phyloP scores from a whole-genome alignment of 2,113 vertebrate species.

The Sinocyclocheilus anshuiensis region DNA sequence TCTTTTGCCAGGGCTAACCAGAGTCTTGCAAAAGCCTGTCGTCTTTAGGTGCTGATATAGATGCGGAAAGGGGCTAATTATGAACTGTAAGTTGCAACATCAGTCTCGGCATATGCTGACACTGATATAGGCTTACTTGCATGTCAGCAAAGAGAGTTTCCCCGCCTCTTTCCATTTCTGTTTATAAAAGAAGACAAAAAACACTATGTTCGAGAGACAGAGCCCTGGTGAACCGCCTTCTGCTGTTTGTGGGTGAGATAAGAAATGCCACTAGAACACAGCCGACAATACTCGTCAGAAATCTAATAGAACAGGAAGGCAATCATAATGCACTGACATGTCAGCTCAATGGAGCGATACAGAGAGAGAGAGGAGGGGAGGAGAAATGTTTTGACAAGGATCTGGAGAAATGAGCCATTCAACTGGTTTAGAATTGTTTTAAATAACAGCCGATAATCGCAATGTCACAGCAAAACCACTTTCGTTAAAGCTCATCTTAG shows the following conservation, averaged over 20 bases:
- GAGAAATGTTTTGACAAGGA: neutral
- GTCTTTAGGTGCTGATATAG: constrained; percentile 33
- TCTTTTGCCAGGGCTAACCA: constrained; percentile 24
- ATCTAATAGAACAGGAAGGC: constrained; percentile 50
- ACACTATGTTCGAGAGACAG: constrained; percentile 15
- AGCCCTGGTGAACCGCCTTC: constrained; percentile 9
- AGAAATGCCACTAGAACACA: constrained; percentile 43
- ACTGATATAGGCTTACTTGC: constrained; percentile 29
- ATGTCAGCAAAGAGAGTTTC: neutral
- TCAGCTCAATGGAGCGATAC: constrained; percentile 44
- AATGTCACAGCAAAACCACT: constrained; percentile 2
- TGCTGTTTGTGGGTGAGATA: constrained; percentile 48
- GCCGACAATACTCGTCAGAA: constrained; percentile 40
- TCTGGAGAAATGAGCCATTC: constrained; percentile 55
- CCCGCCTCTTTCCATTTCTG: constrained; percentile 39
- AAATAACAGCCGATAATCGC: neutral
- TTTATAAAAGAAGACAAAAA: constrained; percentile 22
- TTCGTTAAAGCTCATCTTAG: neutral
- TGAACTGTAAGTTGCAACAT: constrained; percentile 15
- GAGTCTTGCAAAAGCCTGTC: constrained; percentile 16
- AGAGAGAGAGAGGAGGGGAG: neutral
- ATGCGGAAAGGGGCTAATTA: constrained; percentile 38
- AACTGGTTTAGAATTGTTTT: constrained; percentile 55
- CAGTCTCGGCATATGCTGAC: constrained; percentile 31
- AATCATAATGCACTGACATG: constrained; percentile 45